Percentiles rank a stretch among this genome's conserved stretches.
phyloP scores from a whole-genome alignment of 2,888 invertebrate genomes.

The Epistrophe eligans region DNA sequence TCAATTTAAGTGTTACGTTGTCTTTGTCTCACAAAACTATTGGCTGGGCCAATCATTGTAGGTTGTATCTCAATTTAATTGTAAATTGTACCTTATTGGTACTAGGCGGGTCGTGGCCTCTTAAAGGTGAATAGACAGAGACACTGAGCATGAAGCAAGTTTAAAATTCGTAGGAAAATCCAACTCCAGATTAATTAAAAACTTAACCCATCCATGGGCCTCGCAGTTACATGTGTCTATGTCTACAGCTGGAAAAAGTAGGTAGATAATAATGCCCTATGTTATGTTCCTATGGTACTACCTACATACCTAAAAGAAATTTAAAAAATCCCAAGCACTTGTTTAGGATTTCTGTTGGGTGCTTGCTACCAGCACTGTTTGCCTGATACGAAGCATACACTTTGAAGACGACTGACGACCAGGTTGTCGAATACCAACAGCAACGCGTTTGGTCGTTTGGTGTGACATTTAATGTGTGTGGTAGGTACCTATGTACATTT shows the following conservation, averaged over 20 bases:
- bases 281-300: too few species aligned
- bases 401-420: constrained; percentile 79
- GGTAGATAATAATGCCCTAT: too few species aligned
- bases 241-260: background rate
- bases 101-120: too few species aligned
- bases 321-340: constrained; percentile 61
- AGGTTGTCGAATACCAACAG: constrained; percentile 62
- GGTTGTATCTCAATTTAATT: too few species aligned
- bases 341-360: constrained; percentile 41
- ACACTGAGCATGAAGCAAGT: too few species aligned
- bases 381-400: constrained; percentile 78
- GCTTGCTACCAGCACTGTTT: constrained; percentile 60
- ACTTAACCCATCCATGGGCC: too few species aligned
- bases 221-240: too few species aligned
- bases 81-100: too few species aligned
- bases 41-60: background rate
- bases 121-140: too few species aligned
- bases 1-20: background rate
- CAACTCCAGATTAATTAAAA: too few species aligned
- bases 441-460: constrained; percentile 47
- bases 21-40: background rate
- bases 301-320: constrained; percentile 28
- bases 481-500: too few species aligned
- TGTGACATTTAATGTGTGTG: constrained; percentile 8
- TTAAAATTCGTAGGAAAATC: too few species aligned